These are phyloP conservation scores for Napeogenes sylphis DNA, from an alignment of 2,888 invertebrate species.

Conservation along the genomic window DNA sequence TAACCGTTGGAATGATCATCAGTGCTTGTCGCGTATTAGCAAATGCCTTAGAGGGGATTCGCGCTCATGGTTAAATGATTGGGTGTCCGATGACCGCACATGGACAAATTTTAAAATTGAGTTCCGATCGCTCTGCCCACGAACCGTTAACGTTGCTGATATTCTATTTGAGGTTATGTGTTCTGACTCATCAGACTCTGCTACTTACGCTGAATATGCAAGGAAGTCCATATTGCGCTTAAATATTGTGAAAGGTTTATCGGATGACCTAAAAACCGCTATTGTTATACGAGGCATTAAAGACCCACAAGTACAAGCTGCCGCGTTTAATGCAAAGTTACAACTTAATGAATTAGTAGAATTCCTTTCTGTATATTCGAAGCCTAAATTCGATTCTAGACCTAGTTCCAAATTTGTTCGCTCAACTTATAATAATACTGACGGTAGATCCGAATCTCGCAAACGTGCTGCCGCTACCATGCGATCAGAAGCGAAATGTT, in stretches of 20 bases:
- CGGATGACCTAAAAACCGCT: slow-evolving; percentile 35
- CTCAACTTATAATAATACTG: too few species aligned
- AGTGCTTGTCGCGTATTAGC: too few species aligned
- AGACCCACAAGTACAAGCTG: too few species aligned
- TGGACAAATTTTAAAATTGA: slow-evolving; percentile 35
- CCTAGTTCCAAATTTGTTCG: background rate
- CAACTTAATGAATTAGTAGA: slow-evolving; percentile 27
- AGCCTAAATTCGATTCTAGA: slow-evolving; percentile 16
- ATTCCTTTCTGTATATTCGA: slow-evolving; percentile 32
- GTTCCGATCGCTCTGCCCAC: slow-evolving; percentile 33
- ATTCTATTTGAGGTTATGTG: slow-evolving; percentile 32
- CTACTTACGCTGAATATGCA: slow-evolving; percentile 38
- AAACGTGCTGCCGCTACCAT: background rate
- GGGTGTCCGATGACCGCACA: slow-evolving; percentile 31
- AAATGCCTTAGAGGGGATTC: too few species aligned
- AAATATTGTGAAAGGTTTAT: slow-evolving; percentile 32
- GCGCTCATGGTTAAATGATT: slow-evolving; percentile 32
- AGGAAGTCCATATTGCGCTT: slow-evolving; percentile 34
- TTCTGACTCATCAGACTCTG: slow-evolving; percentile 30
- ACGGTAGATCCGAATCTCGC: background rate
- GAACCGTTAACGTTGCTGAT: slow-evolving; percentile 29
- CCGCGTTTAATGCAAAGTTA: too few species aligned
- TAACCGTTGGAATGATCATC: too few species aligned
- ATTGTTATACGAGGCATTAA: too few species aligned
- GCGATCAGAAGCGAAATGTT: background rate